Evolutionary conservation across 2,797 vertebrate genomes (phyloP), one percentile per base, ranked within the genome.

Genomic region (Hemibagrus guttatus): DNA sequence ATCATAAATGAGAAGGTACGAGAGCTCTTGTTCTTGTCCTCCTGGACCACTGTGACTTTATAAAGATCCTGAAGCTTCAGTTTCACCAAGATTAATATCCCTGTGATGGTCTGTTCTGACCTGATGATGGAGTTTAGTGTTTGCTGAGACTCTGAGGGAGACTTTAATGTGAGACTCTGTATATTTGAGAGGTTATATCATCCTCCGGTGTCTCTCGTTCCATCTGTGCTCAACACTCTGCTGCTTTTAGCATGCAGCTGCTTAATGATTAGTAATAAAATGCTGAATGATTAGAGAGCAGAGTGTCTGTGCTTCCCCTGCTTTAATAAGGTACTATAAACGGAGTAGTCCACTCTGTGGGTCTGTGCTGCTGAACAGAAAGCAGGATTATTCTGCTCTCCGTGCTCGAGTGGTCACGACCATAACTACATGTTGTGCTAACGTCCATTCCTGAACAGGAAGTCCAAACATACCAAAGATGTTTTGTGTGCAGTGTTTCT

Each of bases 1-100:
- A 8, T 81, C 79, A 63, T 81, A 42, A 16, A 81, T 81, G 79
- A 81, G 79, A 81, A 81, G 58, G 79, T 81, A 81, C 26, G 59
- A 46, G 58, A 61, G 4, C 23, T 63, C 42, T 1, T 59, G 54
- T 6, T 6, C 17, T 35, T 59, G 6, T 17, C 12, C 58, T 81
- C 35, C 13, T 78, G 74, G n/a, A 23, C 8, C 9, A 56, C n/a
- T 0, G 4, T 31, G 49, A 56, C 26, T 28, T 52, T 49, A 72
- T 72, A 13, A 26, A 46, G 4, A 6, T 26, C 39, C 42, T 49
- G 23, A 19, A 7, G 2, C 35, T 69, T 19, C 35, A 21, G 31
- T 21, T 39, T 69, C 19, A 69, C 68, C 35, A 9, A 21, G 35
- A 39, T 19, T 21, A 19, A 39, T 11, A 2, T 69, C 66, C 16